A percentile compares a stretch with the other conserved stretches of the same genome.
phyloP scores from a whole-genome alignment of 2,797 vertebrate species.

The Coranthus polyacanthus region DNA sequence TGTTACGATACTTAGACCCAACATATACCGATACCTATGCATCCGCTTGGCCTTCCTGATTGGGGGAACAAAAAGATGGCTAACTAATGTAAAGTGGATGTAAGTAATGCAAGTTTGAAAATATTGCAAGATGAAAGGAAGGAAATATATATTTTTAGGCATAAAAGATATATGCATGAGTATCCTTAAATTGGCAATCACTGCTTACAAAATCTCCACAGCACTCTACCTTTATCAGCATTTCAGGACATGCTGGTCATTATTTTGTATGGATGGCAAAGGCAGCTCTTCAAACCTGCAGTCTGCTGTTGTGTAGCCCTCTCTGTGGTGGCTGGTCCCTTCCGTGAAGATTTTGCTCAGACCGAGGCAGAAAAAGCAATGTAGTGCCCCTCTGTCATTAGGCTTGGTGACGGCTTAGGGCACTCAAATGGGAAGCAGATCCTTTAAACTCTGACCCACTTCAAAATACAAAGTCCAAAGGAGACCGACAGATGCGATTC shows the following conservation, averaged over 20 bases:
- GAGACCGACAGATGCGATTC: conserved; percentile 30
- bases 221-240: conserved; percentile 11
- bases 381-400: conserved; percentile 63
- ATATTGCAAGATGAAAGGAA: no score
- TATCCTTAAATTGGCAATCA: background rate
- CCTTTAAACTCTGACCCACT: conserved; percentile 67
- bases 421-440: conserved; percentile 65
- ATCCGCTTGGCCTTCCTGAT: no score
- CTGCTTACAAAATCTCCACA: conserved; percentile 7
- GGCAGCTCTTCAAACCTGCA: conserved; percentile 15
- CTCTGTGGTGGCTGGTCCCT: conserved; percentile 28
- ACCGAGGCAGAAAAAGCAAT: conserved; percentile 43
- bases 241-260: conserved; percentile 25
- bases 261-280: conserved; percentile 23
- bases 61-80: no score
- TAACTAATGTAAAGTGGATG: no score
- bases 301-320: conserved; percentile 23
- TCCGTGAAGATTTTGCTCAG: conserved; percentile 48
- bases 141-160: no score
- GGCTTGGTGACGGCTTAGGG: conserved; percentile 48
- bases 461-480: conserved; percentile 47
- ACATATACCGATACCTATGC: no score
- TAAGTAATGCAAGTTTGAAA: no score
- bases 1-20: no score
- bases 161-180: no score